Evolutionary conservation across 2,113 vertebrate species (phyloP), one percentile per base, ranked within the genome.

Genomic region (Dipodomys spectabilis): DNA sequence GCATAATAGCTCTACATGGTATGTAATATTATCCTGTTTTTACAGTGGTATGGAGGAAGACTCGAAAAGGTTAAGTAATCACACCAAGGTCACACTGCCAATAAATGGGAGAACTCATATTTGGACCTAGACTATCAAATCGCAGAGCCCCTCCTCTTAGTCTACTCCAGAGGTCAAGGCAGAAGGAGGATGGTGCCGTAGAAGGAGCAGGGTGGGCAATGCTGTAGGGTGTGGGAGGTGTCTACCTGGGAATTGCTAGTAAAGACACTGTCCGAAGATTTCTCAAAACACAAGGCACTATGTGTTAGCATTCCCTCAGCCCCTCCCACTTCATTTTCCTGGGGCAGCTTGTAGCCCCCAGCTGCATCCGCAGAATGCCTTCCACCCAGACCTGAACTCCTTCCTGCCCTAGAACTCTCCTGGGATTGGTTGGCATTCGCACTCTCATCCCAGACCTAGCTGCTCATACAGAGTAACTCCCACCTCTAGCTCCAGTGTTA

Each of bases 11-110:
- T 22, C 8, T 44, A 7, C 22, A 23, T 53, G 27, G 44, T 30
- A 7, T 49, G 16, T 27, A 18, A 11, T 72, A 73, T 75, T 82
- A 32, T 39, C 75, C 65, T 89, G 2, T 79, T 88, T 13, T 87
- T 53, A 44, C 13, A 35, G 32, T 73, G 28, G 2, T 28, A 15
- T 81, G 9, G 78, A n/a, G 15, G 67, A 60, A 86, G 53, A 82
- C 35, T 85, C 57, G 82, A 68, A 90, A 28, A 92, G 82, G 72
- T 79, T 85, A 92, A 69, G n/a, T 60, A 87, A 91, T 53, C 35
- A 73, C 30, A 39, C 16, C 78, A 60, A 67, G 30, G 20, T 15
- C 83, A 84, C 45, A 78, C 6, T 73, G 27, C 5, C 7, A 81
- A n/a, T 67, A 67, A 53, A 15, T 44, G 15, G 22, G 9, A 68